These are phyloP conservation scores for Speoplatyrhinus poulsoni DNA, from an alignment of 2,113 vertebrate genomes.

Conservation along the genomic window DNA sequence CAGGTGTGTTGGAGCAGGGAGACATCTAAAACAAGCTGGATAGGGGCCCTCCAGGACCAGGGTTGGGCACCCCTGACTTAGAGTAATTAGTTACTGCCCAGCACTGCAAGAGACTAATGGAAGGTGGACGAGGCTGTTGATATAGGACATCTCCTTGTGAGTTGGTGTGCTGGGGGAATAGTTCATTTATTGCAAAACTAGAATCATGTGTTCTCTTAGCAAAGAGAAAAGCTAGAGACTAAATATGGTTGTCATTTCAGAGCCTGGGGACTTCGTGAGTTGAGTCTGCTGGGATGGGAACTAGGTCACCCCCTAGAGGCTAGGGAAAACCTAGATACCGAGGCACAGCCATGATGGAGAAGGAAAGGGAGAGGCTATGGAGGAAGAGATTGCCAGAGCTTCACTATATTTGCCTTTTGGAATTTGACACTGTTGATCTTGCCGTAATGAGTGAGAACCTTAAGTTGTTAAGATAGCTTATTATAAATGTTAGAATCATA, in stretches of 20 bases:
- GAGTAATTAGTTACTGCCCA: background rate
- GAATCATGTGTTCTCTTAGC: conserved; percentile 41
- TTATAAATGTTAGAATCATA: conserved; percentile 9
- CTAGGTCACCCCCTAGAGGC: conserved; percentile 60
- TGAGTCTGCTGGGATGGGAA: conserved; percentile 47
- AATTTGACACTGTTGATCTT: conserved; percentile 24
- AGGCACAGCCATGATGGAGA: background rate
- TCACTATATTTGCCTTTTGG: conserved; percentile 23
- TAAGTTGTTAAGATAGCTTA: conserved; percentile 5
- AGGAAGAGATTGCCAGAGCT: background rate
- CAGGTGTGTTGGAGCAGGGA: too few species aligned
- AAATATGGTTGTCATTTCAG: conserved; percentile 56
- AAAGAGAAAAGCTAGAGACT: conserved; percentile 12
- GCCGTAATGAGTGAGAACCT: conserved; percentile 15
- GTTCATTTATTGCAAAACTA: conserved; percentile 19
- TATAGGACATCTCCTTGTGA: conserved; percentile 27
- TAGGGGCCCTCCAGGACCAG: too few species aligned
- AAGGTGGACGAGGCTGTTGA: too few species aligned
- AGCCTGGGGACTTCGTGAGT: conserved; percentile 45
- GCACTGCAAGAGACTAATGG: too few species aligned
- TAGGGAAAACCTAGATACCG: conserved; percentile 51
- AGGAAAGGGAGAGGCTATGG: background rate
- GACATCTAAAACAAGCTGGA: too few species aligned
- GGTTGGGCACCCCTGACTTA: too few species aligned
- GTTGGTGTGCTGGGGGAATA: conserved; percentile 8